Evolutionary conservation across 2,113 vertebrate genomes (phyloP).

Genomic region (Talpa occidentalis): DNA sequence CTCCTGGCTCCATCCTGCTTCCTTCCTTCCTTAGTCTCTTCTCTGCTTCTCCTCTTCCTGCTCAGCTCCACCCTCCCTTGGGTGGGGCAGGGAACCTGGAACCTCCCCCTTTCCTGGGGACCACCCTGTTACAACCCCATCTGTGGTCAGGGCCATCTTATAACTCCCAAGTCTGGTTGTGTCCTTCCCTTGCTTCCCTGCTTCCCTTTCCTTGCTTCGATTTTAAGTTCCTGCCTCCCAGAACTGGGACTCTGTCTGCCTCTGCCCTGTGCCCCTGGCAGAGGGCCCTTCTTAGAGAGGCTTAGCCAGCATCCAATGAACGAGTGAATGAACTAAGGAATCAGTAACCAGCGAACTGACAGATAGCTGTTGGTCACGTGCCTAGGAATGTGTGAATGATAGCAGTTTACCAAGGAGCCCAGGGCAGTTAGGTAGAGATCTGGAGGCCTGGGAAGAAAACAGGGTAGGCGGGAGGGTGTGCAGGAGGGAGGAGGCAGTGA

Average conservation of each 20-base stretch:
- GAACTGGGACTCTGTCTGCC: neutral
- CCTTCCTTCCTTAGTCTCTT: too few species aligned
- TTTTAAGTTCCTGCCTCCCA: neutral
- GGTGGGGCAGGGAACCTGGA: too few species aligned
- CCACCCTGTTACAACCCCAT: too few species aligned
- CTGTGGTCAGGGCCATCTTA: neutral
- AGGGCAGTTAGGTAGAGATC: conserved; percentile 47
- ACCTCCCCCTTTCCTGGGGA: too few species aligned
- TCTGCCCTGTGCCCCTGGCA: neutral
- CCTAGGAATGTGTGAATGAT: neutral
- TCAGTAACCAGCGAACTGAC: neutral
- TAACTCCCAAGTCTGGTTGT: neutral
- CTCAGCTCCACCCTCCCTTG: too few species aligned
- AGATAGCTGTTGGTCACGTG: neutral
- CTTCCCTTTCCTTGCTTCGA: too few species aligned
- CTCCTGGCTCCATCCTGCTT: too few species aligned
- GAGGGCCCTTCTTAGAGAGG: neutral
- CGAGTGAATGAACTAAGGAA: neutral
- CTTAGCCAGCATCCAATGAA: neutral
- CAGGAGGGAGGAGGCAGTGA: conserved; percentile 37
- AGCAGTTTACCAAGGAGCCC: conserved; percentile 11
- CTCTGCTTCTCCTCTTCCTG: too few species aligned
- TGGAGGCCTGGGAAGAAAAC: neutral
- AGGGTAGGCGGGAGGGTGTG: accelerated
- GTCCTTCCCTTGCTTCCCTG: neutral